A percentile compares a stretch with the other conserved stretches of the same genome.
Evolutionary conservation across 2,113 vertebrate genomes (phyloP).

Genomic region (Pithys albifrons): DNA sequence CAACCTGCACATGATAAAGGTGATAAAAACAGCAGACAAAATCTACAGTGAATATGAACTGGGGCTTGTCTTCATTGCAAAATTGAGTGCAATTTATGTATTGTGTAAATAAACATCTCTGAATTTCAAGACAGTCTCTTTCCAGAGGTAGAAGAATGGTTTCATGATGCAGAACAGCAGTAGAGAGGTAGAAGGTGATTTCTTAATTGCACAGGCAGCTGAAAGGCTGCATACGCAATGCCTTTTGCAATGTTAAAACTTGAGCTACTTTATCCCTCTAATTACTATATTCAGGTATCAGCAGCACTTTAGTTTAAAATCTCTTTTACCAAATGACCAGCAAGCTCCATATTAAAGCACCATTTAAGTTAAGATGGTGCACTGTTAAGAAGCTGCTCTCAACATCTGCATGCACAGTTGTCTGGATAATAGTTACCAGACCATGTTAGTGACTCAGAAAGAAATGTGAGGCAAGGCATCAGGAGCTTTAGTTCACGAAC

Average conservation of each 20-base stretch:
- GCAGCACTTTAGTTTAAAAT: background rate
- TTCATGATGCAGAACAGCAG: background rate
- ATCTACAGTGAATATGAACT: background rate
- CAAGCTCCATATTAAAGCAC: background rate
- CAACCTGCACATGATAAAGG: background rate
- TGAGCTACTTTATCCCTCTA: background rate
- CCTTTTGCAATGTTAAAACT: background rate
- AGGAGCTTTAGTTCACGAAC: background rate
- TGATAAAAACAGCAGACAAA: background rate
- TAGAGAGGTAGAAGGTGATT: background rate
- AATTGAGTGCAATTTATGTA: background rate
- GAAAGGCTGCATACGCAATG: background rate
- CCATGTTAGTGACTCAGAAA: background rate
- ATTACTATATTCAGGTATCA: conserved; percentile 17
- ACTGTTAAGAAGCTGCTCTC: background rate
- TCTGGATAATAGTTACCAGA: background rate
- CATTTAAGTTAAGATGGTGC: background rate
- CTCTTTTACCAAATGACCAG: background rate
- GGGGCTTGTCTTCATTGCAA: background rate
- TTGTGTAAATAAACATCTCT: background rate
- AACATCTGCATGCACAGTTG: background rate
- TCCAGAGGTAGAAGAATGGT: background rate
- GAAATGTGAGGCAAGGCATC: background rate
- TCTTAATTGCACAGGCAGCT: background rate
- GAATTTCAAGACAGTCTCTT: background rate